Evolutionary conservation across 2,113 vertebrate genomes (phyloP).

Genomic region (Aegithalos caudatus): DNA sequence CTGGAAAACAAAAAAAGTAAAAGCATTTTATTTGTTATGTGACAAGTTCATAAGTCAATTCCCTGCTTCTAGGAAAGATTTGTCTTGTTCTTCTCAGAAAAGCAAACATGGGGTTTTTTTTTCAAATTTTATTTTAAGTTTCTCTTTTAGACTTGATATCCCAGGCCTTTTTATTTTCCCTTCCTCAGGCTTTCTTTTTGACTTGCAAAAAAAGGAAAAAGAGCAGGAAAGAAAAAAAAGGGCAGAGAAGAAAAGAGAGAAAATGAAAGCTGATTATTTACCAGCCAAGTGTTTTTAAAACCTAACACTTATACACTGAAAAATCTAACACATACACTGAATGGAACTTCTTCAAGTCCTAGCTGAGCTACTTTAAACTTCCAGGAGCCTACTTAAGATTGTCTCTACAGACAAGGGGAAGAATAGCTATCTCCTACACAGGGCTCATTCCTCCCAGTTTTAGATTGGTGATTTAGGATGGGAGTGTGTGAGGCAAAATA

Average conservation of each 20-base stretch:
- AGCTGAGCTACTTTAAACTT: not conserved
- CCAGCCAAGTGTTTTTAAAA: conserved; percentile 11
- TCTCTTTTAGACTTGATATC: conserved; percentile 12
- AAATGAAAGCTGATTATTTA: conserved; percentile 12
- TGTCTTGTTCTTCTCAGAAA: not conserved
- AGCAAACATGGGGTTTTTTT: not conserved
- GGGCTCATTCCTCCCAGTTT: not conserved
- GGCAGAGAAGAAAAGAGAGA: not conserved
- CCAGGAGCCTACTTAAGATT: not conserved
- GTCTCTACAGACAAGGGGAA: not conserved
- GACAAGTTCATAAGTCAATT: not conserved
- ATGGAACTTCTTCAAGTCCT: not conserved
- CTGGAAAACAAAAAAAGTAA: not conserved
- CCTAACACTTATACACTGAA: not conserved
- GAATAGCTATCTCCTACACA: not conserved
- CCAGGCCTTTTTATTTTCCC: not conserved
- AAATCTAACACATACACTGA: not conserved
- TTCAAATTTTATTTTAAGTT: not conserved
- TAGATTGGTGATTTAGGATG: not conserved
- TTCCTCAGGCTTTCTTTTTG: conserved; percentile 22
- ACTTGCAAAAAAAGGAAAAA: not conserved
- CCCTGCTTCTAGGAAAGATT: not conserved
- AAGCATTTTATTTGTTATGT: not conserved
- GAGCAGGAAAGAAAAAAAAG: not conserved
- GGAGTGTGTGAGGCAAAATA: not conserved